Evolutionary conservation across 2,888 invertebrate species (phyloP).

Genomic region (Antitype chi): DNA sequence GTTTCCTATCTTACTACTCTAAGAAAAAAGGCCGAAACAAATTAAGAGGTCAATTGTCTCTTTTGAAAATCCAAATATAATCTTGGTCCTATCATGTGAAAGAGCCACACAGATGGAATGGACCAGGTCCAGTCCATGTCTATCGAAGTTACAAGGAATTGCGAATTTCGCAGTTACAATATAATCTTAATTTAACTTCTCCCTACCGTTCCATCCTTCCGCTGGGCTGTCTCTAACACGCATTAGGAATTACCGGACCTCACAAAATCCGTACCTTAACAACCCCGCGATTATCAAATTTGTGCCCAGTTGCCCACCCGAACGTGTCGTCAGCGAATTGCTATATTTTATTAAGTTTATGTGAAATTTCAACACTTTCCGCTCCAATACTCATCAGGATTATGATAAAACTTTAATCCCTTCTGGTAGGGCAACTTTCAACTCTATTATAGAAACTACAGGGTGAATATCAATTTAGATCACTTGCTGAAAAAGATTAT

Average conservation of each 20-base stretch:
- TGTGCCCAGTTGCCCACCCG: conserved; percentile 63
- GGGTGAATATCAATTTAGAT: conserved; percentile 12
- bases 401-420: conserved; percentile 74
- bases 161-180: background rate
- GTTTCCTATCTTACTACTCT: no score
- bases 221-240: conserved; percentile 26
- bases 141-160: background rate
- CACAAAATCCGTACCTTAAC: conserved; percentile 58
- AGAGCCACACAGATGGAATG: no score
- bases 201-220: background rate
- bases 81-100: no score
- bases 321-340: conserved; percentile 67
- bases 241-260: conserved; percentile 63
- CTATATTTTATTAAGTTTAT: conserved; percentile 71
- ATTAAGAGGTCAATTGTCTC: no score
- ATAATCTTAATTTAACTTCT: conserved; percentile 1
- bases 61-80: no score
- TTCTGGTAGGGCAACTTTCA: conserved; percentile 62
- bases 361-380: conserved; percentile 55
- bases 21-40: no score
- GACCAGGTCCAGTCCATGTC: background rate
- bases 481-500: background rate
- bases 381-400: conserved; percentile 59
- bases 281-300: conserved; percentile 65
- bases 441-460: conserved; percentile 67